Evolutionary conservation across 2,113 vertebrate species (phyloP).

Genomic region (Chlamydotis undulata): DNA sequence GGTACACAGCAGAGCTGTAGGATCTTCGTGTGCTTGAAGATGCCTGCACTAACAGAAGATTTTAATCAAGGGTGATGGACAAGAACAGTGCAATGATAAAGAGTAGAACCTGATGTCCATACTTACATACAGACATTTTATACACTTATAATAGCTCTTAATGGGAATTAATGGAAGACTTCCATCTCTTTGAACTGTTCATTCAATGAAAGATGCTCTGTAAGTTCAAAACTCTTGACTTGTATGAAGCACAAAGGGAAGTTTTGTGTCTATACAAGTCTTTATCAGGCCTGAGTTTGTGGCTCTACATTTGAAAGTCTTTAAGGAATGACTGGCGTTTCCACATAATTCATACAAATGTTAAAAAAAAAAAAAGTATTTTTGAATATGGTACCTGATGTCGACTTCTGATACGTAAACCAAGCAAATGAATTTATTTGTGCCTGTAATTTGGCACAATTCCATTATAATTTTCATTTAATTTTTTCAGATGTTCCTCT

Average conservation of each 20-base stretch:
- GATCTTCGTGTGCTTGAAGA: neutral
- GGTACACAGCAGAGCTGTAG: neutral
- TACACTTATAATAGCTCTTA: neutral
- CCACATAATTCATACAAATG: neutral
- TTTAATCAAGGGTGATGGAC: neutral
- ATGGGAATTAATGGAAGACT: neutral
- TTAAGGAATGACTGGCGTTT: neutral
- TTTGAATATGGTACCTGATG: neutral
- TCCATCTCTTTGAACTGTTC: neutral
- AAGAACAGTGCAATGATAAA: neutral
- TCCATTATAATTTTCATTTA: neutral
- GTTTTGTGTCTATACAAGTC: neutral
- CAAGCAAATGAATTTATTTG: neutral
- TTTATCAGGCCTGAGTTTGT: neutral
- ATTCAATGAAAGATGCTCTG: neutral
- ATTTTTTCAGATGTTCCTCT: conserved; percentile 4
- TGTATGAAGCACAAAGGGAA: neutral
- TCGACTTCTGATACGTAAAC: neutral
- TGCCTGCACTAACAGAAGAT: neutral
- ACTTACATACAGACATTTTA: neutral
- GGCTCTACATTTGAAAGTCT: neutral
- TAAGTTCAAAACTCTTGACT: neutral
- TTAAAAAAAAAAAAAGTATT: neutral
- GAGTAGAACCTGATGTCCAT: neutral
- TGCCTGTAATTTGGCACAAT: neutral